Conservation (phyloP, 2,113 vertebrate genomes). For the Neotoma lepida region DNA sequence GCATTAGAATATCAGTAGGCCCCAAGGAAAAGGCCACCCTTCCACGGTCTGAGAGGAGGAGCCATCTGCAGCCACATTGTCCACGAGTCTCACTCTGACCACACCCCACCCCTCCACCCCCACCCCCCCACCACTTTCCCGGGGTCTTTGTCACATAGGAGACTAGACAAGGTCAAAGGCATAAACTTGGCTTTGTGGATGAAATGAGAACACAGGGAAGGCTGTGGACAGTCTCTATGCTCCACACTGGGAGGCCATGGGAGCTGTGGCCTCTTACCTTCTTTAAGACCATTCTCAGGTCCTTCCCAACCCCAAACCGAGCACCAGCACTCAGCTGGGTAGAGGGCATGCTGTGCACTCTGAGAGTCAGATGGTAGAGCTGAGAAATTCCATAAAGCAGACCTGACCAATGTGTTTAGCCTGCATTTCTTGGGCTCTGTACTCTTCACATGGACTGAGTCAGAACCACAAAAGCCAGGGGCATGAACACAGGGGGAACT, state of each 20-base stretch:
- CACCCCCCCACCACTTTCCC: not conserved
- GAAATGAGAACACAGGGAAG: not conserved
- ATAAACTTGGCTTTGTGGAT: not conserved
- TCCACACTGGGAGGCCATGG: too few species aligned
- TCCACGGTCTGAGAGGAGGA: fast-evolving
- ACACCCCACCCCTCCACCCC: too few species aligned
- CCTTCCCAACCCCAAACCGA: not conserved
- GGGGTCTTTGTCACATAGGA: not conserved
- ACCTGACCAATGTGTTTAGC: not conserved
- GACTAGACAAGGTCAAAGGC: not conserved
- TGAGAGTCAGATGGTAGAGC: not conserved
- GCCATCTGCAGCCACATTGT: too few species aligned
- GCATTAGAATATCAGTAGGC: too few species aligned
- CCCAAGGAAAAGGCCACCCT: fast-evolving
- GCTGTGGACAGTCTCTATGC: not conserved
- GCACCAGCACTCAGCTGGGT: not conserved
- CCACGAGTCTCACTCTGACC: not conserved
- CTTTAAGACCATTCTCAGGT: not conserved
- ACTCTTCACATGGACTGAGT: not conserved
- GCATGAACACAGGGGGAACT: fast-evolving
- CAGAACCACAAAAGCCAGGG: too few species aligned
- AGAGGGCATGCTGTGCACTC: fast-evolving
- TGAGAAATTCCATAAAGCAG: not conserved
- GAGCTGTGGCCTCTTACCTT: fast-evolving
- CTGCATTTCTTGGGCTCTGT: too few species aligned